phyloP scores from a whole-genome alignment of 2,888 invertebrate genomes.

The Trichogramma evanescens region DNA sequence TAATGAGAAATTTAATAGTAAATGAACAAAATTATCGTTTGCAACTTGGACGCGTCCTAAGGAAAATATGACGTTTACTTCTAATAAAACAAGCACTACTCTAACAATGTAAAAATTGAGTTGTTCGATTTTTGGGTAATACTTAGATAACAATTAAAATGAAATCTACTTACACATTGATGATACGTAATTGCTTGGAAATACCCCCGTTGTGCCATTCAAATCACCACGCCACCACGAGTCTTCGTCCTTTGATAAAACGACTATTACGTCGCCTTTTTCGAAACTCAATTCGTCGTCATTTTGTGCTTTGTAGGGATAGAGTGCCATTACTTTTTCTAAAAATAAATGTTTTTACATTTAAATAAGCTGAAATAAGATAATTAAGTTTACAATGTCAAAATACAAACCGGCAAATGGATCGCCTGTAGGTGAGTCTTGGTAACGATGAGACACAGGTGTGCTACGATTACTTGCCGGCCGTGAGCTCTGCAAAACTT shows the following conservation, averaged over 20 bases:
- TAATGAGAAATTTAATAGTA: no score
- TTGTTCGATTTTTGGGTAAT: not conserved
- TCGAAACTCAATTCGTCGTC: constrained; percentile 90
- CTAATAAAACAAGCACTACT: no score
- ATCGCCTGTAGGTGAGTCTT: constrained; percentile 37
- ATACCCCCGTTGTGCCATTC: constrained; percentile 81
- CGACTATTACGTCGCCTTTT: constrained; percentile 84
- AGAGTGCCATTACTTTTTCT: constrained; percentile 88
- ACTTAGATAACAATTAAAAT: not conserved
- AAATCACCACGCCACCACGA: constrained; percentile 97
- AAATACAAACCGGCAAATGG: constrained; percentile 17
- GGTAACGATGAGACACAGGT: constrained; percentile 44
- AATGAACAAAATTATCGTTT: no score
- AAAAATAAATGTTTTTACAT: constrained; percentile 19
- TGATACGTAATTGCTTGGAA: constrained; percentile 93
- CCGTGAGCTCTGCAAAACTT: constrained; percentile 49
- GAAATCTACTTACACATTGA: constrained; percentile 59
- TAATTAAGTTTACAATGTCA: not conserved
- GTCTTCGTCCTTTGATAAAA: constrained; percentile 86
- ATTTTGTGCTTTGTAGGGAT: constrained; percentile 89
- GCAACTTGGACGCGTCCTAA: no score
- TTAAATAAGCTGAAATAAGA: not conserved
- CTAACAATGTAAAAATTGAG: not conserved
- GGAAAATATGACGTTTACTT: no score
- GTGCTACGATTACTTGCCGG: constrained; percentile 42